phyloP scores from a whole-genome alignment of 2,888 invertebrate genomes.

The Melinaea marsaeus region DNA sequence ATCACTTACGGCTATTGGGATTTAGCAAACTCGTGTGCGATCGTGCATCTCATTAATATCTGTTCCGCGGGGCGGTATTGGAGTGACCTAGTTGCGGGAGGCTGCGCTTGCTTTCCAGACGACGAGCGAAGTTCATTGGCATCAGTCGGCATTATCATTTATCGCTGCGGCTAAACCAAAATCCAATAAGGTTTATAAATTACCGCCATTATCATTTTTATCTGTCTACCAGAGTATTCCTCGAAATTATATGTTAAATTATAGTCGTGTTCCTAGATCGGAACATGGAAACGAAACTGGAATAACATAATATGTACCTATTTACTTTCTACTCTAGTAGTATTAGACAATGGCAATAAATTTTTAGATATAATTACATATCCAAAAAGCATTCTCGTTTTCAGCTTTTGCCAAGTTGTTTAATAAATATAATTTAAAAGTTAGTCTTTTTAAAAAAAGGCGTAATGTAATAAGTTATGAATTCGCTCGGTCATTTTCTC shows the following conservation, averaged over 20 bases:
- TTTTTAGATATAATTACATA: too few species aligned
- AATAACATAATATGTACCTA: too few species aligned
- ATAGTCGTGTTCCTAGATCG: too few species aligned
- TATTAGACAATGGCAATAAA: too few species aligned
- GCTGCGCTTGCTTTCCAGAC: conserved; percentile 66
- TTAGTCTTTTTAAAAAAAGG: too few species aligned
- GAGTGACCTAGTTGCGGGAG: conserved; percentile 63
- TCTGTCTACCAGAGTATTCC: conserved; percentile 1
- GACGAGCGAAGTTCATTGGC: conserved; percentile 70
- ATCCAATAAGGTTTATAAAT: conserved; percentile 49
- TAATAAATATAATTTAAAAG: too few species aligned
- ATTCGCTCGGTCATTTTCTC: conserved; percentile 12
- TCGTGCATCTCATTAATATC: conserved; percentile 34
- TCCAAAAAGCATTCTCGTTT: too few species aligned
- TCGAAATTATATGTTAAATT: too few species aligned
- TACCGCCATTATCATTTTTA: not conserved
- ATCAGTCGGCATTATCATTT: conserved; percentile 44
- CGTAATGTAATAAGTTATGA: too few species aligned
- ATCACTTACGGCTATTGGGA: conserved; percentile 3
- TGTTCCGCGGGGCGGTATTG: conserved; percentile 53
- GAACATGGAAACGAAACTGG: too few species aligned
- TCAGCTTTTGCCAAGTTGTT: too few species aligned
- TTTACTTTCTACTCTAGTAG: too few species aligned
- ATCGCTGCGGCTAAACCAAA: conserved; percentile 52
- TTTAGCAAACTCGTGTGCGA: conserved; percentile 35